Percentiles rank a stretch among this genome's conserved stretches.
These are phyloP conservation scores for rabbit (Oryctolagus cuniculus) DNA, from an alignment of 2,113 vertebrate species.

Conservation along the genomic window DNA sequence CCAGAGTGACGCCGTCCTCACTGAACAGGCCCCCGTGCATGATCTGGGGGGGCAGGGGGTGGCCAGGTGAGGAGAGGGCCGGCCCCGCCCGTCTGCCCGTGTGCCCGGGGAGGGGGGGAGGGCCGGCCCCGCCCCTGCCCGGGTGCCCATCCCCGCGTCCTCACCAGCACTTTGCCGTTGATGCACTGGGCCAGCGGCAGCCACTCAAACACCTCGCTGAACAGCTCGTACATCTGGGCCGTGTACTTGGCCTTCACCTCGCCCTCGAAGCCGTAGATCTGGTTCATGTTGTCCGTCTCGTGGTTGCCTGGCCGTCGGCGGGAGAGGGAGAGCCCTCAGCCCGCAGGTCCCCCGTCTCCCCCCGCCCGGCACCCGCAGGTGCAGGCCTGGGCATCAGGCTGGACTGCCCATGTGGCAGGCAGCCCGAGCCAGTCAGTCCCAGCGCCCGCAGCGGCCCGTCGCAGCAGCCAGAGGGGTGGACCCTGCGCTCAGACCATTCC, in stretches of 20 bases:
- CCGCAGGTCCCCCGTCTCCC: not conserved
- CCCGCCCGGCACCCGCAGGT: not conserved
- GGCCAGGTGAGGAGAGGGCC: not conserved
- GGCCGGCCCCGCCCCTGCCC: too few relatives aligned
- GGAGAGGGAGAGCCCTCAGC: not conserved
- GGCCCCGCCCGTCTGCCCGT: rapidly evolving
- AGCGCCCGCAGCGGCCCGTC: not conserved
- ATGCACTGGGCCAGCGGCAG: slow-evolving; percentile 96
- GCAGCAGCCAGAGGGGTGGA: not conserved
- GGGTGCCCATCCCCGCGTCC: not conserved
- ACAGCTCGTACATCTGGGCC: slow-evolving; percentile 97
- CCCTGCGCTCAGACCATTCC: not conserved
- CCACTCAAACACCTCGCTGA: slow-evolving; percentile 98
- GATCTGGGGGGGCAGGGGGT: slow-evolving; percentile 86
- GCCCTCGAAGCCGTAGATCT: slow-evolving; percentile 98
- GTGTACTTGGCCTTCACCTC: slow-evolving; percentile 98
- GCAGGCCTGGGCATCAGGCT: not conserved
- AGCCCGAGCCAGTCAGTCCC: not conserved
- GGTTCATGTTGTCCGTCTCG: slow-evolving; percentile 99
- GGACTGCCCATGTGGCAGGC: not conserved
- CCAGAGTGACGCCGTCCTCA: slow-evolving; percentile 95
- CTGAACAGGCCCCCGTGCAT: slow-evolving; percentile 98
- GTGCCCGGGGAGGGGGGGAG: not conserved
- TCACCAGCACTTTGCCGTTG: slow-evolving; percentile 95
- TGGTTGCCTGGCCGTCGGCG: slow-evolving; percentile 91